Evolutionary conservation across 1,140 invertebrate genomes (phyloP), one percentile per base, ranked within the genome.

Genomic region (Cherax quadricarinatus): DNA sequence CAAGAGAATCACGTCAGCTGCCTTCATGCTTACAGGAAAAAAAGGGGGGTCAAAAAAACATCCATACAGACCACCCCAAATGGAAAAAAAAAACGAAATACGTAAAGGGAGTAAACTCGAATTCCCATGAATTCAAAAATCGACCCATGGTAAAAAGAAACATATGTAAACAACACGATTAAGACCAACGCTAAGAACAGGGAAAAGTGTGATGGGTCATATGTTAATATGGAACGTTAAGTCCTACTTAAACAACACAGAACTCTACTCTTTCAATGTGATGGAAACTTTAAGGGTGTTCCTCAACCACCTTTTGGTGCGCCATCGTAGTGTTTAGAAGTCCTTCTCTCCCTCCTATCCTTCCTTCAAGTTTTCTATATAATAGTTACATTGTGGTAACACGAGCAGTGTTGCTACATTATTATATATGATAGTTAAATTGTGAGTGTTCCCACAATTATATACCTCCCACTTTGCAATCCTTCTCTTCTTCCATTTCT

Each of bases 1-100:
- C 89, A 86, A 53, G 73, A 86, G 89, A 86, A 86, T 86, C 70
- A 86, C 89, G 83, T 91, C 89, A 91, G 75, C 62, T 66, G 53
- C 49, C 49, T 86, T 62, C 48, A 86, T 91, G 82, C 75, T 80
- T 86, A 53, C 7, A 86, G 41, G 62, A 91, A 86, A 91, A 85
- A 91, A 89, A 75, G 7, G 57, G 7, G 57, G 9, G 16, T 16
- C 57, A 60, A 3, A 60, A 60, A 60, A 60, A 60, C 57, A 60
- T 60, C 57, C 57, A 60, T 60, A 60, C 57, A 60, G 57, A 60
- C 57, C 9, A 1, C 7, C 57, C 48, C 81, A 82, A 60, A 82
- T 66, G 41, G 30, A 16, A 62, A 81, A n/a, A 78, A 81, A 62
- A 70, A 24, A 30, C 88, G 30, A 70, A 51, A 30, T 60, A 41